A percentile compares a stretch with the other conserved stretches of the same genome.
Conservation (phyloP, 1,140 invertebrate genomes). For the Drosophila kanapiae region DNA sequence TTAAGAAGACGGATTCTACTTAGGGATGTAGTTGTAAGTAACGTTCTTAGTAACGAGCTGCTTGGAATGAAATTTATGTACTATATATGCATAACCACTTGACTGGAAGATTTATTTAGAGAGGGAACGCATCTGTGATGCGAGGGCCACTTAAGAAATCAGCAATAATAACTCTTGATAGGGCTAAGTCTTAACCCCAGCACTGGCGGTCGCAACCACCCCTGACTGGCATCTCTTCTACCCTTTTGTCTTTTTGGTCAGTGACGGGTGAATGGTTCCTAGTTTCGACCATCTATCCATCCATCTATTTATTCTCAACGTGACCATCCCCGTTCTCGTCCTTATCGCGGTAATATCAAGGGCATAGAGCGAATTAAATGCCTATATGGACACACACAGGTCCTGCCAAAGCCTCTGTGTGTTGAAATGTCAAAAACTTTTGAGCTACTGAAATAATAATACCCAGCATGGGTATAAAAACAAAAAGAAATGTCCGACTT, state of each 20-base stretch:
- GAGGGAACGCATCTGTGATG: neutral
- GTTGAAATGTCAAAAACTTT: slow-evolving; percentile 63
- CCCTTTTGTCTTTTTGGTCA: slow-evolving; percentile 46
- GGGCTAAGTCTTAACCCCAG: slow-evolving; percentile 29
- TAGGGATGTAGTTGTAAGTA: no score
- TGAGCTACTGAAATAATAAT: neutral
- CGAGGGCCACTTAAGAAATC: slow-evolving; percentile 66
- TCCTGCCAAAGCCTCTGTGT: slow-evolving; percentile 30
- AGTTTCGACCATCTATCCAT: slow-evolving; percentile 10
- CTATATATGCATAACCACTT: neutral
- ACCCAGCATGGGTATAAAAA: neutral
- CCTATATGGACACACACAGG: slow-evolving; percentile 51
- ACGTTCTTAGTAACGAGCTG: no score
- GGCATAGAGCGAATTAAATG: slow-evolving; percentile 68
- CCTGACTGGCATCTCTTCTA: slow-evolving; percentile 12
- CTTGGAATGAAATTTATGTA: no score
- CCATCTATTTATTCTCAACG: slow-evolving; percentile 29
- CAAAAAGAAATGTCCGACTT: neutral
- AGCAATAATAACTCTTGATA: slow-evolving; percentile 59
- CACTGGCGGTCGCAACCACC: slow-evolving; percentile 5
- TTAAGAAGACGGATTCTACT: no score
- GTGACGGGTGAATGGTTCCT: slow-evolving; percentile 32
- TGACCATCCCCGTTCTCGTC: slow-evolving; percentile 9
- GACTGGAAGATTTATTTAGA: neutral
- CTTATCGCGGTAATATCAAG: slow-evolving; percentile 59